Conservation (phyloP, 2,797 vertebrate genomes). For the Danio kyathit region DNA sequence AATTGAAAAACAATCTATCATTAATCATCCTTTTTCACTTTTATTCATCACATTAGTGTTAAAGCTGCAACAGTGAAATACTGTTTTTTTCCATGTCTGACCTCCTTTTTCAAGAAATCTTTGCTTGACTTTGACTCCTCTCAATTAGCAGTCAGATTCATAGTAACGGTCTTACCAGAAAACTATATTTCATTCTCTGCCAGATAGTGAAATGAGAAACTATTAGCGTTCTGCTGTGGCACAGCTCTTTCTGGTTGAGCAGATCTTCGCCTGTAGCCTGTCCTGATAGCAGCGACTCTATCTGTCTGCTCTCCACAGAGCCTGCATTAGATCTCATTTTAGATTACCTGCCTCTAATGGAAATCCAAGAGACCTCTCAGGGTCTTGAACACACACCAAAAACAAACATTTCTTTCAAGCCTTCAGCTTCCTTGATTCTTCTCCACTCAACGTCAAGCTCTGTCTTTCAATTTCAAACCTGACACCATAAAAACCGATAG, state of each 20-base stretch:
- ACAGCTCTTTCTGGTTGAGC: slow-evolving; percentile 5
- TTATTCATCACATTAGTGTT: too few species aligned
- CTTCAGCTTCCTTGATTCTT: not conserved
- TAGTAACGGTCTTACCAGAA: not conserved
- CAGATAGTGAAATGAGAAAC: slow-evolving; percentile 16
- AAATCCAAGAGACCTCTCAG: slow-evolving; percentile 32
- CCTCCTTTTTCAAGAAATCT: not conserved
- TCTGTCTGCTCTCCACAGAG: slow-evolving; percentile 41
- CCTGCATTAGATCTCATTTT: slow-evolving; percentile 60
- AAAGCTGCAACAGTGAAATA: too few species aligned
- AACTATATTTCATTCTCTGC: not conserved
- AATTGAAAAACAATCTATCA: too few species aligned
- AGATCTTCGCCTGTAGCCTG: slow-evolving; percentile 19
- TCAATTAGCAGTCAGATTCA: not conserved
- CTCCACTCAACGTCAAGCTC: not conserved
- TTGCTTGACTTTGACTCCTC: slow-evolving; percentile 4
- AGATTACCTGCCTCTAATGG: slow-evolving; percentile 51
- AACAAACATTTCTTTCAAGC: slow-evolving; percentile 30
- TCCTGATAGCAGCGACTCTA: slow-evolving; percentile 18
- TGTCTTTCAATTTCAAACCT: not conserved
- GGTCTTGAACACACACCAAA: not conserved
- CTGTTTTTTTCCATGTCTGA: not conserved
- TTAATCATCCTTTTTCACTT: too few species aligned
- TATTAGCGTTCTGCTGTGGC: slow-evolving; percentile 8
- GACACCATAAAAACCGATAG: not conserved